Conservation (phyloP, 2,888 invertebrate species). For the Drosophila vallismaia region DNA sequence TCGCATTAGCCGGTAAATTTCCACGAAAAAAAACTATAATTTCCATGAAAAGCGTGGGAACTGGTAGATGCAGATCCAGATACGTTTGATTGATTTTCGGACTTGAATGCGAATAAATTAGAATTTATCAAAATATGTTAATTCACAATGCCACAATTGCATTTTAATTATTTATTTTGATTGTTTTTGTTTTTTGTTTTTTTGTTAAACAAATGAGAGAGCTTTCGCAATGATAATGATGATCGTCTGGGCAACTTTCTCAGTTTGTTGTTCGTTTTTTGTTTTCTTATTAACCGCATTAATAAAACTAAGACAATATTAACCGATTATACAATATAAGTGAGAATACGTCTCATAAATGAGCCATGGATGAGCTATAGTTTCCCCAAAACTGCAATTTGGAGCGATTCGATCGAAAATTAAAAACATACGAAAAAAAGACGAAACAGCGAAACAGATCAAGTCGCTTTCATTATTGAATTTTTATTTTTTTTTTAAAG, state of each 20-base stretch:
- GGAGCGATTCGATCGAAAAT: constrained; percentile 5
- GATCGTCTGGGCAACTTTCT: constrained; percentile 59
- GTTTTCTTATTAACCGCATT: constrained; percentile 57
- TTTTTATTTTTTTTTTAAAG: constrained; percentile 9
- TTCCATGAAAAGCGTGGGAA: constrained; percentile 46
- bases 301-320: constrained; percentile 45
- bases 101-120: constrained; percentile 30
- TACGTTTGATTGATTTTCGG: constrained; percentile 21
- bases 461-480: constrained; percentile 59
- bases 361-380: background rate
- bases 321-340: constrained; percentile 45
- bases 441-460: background rate
- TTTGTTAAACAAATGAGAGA: constrained; percentile 1
- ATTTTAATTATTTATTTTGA: constrained; percentile 17
- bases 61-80: background rate
- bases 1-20: constrained; percentile 24
- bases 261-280: constrained; percentile 36
- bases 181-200: background rate
- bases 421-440: constrained; percentile 3
- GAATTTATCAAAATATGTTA: constrained; percentile 11
- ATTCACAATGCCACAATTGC: constrained; percentile 7
- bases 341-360: constrained; percentile 42
- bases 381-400: constrained; percentile 27
- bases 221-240: constrained; percentile 20
- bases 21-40: background rate